These are phyloP conservation scores for Barnardius zonarius DNA, from an alignment of 2,113 vertebrate genomes.

Conservation along the genomic window DNA sequence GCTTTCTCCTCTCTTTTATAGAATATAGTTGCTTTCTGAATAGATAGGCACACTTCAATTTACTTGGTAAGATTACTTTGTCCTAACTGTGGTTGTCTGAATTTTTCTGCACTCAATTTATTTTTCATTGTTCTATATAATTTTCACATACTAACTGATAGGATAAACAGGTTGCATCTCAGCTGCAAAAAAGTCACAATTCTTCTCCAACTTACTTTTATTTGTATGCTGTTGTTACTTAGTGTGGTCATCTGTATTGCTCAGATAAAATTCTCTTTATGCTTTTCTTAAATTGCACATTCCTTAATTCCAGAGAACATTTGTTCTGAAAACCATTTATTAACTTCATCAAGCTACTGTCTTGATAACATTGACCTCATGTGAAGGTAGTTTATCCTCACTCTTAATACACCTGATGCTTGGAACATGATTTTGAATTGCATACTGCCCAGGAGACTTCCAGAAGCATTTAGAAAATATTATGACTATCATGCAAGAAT, in stretches of 20 bases:
- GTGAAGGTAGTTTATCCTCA: not conserved
- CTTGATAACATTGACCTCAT: not conserved
- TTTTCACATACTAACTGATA: not conserved
- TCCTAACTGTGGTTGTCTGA: not conserved
- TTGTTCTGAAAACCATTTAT: not conserved
- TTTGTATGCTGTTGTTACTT: not conserved
- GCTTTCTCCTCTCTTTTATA: not conserved
- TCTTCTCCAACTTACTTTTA: not conserved
- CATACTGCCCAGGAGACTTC: not conserved
- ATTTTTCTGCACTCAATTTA: not conserved
- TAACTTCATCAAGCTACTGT: not conserved
- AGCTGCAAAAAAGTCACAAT: not conserved
- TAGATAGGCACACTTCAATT: not conserved
- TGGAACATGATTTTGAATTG: not conserved
- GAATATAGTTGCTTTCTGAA: not conserved
- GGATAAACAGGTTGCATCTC: not conserved
- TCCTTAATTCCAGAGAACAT: not conserved
- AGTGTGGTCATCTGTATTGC: not conserved
- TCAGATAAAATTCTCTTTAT: not conserved
- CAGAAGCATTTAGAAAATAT: not conserved
- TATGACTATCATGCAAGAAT: not conserved
- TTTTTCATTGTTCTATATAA: not conserved
- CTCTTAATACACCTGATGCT: accelerated
- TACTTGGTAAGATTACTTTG: not conserved
- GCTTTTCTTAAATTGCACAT: not conserved